A percentile compares a stretch with the other conserved stretches of the same genome.
These are phyloP conservation scores for Pocillopora meandrina DNA, from an alignment of 92 coral and sea anemone species.

Conservation along the genomic window DNA sequence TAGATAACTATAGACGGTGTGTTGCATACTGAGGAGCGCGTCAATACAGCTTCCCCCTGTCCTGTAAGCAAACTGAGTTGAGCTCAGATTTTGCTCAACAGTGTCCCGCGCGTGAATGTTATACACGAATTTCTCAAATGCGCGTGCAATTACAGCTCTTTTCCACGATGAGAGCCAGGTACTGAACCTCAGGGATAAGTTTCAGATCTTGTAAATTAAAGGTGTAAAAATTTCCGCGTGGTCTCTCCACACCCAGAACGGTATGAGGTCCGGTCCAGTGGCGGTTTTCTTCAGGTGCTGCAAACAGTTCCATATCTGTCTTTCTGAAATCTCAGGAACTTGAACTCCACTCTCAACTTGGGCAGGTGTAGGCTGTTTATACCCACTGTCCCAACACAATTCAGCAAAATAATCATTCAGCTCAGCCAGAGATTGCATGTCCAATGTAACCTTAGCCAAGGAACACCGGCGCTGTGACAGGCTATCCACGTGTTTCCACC, in stretches of 20 bases:
- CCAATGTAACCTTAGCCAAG: constrained; percentile 21
- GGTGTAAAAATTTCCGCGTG: constrained; percentile 45
- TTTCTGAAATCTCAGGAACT: constrained; percentile 18
- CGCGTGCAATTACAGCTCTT: background rate
- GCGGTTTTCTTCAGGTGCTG: constrained; percentile 10
- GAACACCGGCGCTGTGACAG: constrained; percentile 35
- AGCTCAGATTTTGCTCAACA: no score
- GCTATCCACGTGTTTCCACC: constrained; percentile 42
- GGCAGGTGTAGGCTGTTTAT: constrained; percentile 21
- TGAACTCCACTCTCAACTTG: background rate
- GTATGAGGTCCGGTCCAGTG: constrained; percentile 44
- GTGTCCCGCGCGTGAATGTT: no score
- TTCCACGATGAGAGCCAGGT: no score
- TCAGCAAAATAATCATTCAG: constrained; percentile 45
- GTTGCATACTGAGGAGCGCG: no score
- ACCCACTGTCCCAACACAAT: constrained; percentile 29
- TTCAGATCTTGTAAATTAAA: constrained; percentile 34
- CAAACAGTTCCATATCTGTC: constrained; percentile 17
- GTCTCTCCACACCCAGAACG: background rate
- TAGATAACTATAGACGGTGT: no score
- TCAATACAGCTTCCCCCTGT: no score
- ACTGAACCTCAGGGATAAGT: constrained; percentile 17
- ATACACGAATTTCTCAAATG: no score
- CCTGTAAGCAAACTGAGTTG: no score
- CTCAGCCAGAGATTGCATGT: constrained; percentile 3